Percentiles rank a stretch among this genome's conserved stretches.
phyloP scores from a whole-genome alignment of 2,797 vertebrate species.

The Channa striata region DNA sequence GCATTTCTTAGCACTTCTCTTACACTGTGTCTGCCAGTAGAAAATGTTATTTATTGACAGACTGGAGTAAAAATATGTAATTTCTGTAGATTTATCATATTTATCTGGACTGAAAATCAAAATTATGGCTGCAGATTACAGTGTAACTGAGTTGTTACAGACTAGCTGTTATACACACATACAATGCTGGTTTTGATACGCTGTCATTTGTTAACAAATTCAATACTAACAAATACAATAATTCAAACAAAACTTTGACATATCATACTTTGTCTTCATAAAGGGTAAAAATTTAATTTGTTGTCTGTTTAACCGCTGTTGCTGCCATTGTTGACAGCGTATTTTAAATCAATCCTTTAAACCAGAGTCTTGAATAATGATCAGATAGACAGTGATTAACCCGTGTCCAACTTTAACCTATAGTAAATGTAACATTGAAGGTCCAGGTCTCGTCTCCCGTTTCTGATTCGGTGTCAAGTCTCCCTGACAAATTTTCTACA shows the following conservation, averaged over 20 bases:
- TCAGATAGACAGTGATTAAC: no score
- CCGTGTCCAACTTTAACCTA: no score
- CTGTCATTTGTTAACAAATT: neutral
- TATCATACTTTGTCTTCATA: neutral
- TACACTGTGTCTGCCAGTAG: slow-evolving; percentile 21
- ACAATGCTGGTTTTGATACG: neutral
- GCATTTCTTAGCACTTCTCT: slow-evolving; percentile 6
- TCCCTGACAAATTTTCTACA: slow-evolving; percentile 13
- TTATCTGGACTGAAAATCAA: slow-evolving; percentile 14
- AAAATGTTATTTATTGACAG: slow-evolving; percentile 34
- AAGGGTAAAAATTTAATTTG: neutral
- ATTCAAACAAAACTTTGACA: neutral
- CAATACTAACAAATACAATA: neutral
- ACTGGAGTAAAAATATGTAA: slow-evolving; percentile 36
- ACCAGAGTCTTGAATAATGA: no score
- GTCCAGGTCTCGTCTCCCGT: neutral
- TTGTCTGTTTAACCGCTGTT: neutral
- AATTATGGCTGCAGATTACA: neutral
- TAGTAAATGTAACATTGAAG: neutral
- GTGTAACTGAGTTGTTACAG: slow-evolving; percentile 9
- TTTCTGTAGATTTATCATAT: slow-evolving; percentile 40
- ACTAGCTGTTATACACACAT: neutral
- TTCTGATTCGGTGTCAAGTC: slow-evolving; percentile 1
- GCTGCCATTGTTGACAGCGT: neutral
- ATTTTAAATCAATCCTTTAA: no score